Conservation (phyloP, 2,888 invertebrate genomes). For the Cheiracanthium punctorium region DNA sequence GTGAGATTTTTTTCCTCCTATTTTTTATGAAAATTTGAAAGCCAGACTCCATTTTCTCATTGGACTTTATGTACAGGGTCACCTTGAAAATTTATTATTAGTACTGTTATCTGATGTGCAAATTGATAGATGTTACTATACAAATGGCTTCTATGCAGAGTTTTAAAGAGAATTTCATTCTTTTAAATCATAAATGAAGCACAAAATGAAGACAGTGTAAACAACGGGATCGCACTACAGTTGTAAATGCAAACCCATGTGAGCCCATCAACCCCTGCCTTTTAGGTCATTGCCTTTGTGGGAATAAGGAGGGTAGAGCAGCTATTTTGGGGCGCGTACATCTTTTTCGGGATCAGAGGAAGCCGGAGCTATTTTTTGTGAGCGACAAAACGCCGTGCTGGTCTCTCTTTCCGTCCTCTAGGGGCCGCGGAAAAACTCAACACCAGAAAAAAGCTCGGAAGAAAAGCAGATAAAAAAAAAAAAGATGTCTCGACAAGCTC, state of each 20-base stretch:
- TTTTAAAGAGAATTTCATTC: no score
- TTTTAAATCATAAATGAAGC: no score
- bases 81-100: no score
- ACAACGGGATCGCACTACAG: no score
- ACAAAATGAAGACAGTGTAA: no score
- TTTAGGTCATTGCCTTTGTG: constrained; percentile 65
- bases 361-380: constrained; percentile 53
- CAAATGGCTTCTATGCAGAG: no score
- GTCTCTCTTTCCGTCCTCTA: constrained; percentile 52
- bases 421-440: constrained; percentile 43
- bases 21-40: no score
- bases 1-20: no score
- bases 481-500: constrained; percentile 31
- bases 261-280: constrained; percentile 55
- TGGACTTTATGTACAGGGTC: no score
- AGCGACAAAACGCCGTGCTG: constrained; percentile 33
- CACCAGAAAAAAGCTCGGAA: constrained; percentile 36
- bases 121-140: no score
- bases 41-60: no score
- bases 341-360: constrained; percentile 50
- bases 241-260: constrained; percentile 43
- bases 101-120: no score
- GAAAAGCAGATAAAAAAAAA: constrained; percentile 11
- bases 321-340: constrained; percentile 40
- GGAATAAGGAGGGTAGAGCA: constrained; percentile 26